These are phyloP conservation scores for Tiliacea citrago DNA, from an alignment of 2,888 invertebrate species.

Conservation along the genomic window DNA sequence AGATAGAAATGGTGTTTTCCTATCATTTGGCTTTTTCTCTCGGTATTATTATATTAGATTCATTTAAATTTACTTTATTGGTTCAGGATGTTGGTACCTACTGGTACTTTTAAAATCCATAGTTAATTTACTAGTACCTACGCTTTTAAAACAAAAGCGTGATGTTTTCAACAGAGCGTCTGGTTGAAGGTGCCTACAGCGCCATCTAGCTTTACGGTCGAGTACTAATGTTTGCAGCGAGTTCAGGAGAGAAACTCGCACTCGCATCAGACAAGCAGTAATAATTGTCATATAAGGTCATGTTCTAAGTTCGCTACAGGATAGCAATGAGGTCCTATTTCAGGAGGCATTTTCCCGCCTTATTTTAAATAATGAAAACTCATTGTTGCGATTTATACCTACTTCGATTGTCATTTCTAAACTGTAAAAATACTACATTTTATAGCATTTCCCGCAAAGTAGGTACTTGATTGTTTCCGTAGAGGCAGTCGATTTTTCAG, in stretches of 20 bases:
- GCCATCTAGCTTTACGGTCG: slow-evolving; percentile 26
- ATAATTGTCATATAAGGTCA: too few relatives aligned
- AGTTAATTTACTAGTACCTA: not conserved
- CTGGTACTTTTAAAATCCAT: not conserved
- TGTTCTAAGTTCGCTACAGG: too few relatives aligned
- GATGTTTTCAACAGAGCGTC: not conserved
- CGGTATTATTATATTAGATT: not conserved
- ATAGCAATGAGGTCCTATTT: not conserved
- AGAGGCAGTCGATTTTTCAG: not conserved
- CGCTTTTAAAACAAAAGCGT: not conserved
- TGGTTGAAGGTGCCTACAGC: not conserved
- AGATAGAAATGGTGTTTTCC: not conserved
- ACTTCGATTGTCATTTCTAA: not conserved
- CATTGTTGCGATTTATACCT: not conserved
- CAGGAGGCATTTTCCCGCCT: not conserved
- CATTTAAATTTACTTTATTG: not conserved
- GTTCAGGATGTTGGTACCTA: not conserved
- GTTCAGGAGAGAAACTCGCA: not conserved
- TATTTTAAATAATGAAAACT: not conserved
- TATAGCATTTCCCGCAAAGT: not conserved
- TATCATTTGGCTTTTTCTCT: not conserved
- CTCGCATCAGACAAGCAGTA: too few relatives aligned
- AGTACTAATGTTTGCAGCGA: slow-evolving; percentile 1
- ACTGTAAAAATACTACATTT: not conserved
- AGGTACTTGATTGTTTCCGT: not conserved